These are phyloP conservation scores for Meriones psammophilus DNA, from an alignment of 2,797 vertebrate species.

Conservation along the genomic window DNA sequence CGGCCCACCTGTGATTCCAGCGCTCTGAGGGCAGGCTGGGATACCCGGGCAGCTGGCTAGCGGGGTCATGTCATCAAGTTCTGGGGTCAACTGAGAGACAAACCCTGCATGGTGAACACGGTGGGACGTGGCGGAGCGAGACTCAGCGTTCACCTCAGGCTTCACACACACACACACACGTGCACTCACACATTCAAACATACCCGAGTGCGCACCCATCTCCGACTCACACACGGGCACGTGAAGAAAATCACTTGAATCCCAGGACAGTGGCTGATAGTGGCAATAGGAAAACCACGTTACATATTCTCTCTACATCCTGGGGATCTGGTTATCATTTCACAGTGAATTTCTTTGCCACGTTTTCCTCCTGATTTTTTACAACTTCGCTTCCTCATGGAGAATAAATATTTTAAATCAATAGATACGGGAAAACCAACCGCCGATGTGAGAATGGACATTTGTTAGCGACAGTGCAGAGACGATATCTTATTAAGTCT, in stretches of 20 bases:
- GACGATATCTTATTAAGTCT: conserved; percentile 60
- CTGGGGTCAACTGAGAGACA: not conserved
- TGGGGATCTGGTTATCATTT: conserved; percentile 63
- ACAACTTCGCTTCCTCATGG: not conserved
- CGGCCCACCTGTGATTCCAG: not conserved
- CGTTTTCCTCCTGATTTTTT: conserved; percentile 48
- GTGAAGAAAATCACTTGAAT: conserved; percentile 24
- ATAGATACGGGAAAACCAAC: conserved; percentile 78
- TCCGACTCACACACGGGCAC: not conserved
- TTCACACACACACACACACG: not conserved
- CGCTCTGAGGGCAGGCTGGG: not conserved
- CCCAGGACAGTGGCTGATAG: conserved; percentile 48
- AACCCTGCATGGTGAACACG: not conserved
- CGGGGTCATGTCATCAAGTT: not conserved
- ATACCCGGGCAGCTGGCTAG: not conserved
- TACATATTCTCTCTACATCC: conserved; percentile 65
- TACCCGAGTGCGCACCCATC: not conserved
- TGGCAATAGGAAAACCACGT: not conserved
- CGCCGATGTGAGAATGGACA: conserved; percentile 78
- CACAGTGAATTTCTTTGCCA: conserved; percentile 66
- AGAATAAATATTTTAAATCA: conserved; percentile 80
- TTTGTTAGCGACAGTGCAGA: conserved; percentile 64
- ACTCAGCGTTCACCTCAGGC: not conserved
- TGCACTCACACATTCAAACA: not conserved
- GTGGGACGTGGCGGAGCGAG: too few relatives aligned